Base-by-base conservation (phyloP, 2,797 vertebrate genomes). In the Triplophysa bombifrons region DNA sequence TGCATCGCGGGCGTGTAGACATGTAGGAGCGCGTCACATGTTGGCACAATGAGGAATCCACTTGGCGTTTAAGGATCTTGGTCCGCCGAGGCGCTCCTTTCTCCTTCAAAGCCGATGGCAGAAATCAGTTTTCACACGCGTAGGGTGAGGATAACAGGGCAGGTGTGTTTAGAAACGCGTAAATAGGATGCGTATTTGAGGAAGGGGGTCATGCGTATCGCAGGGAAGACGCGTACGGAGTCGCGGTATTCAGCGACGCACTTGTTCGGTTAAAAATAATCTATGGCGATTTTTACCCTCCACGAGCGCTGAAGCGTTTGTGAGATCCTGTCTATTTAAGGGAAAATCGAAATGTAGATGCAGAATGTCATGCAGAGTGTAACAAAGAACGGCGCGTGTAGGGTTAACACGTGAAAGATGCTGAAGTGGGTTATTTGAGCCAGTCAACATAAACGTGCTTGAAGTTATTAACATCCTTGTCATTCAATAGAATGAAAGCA, bases 1-100 rank as follows among this genome's bases (percentile, higher is more conserved):
- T 34, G 38, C 56, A 25, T 10, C 10, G 9, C 25, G 17, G 2
- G 4, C 44, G 30, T 2, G 51, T 17, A n/a, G 30, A 65, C 10
- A n/a, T 48, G 58, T 30, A 34, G 14, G 17, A 25, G 6, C 44
- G 14, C 73, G 25, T n/a, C 58, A 68, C 56, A 72, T 44, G 51
- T 70, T 20, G n/a, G 19, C 44, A 68, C 72, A 16, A 56, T 61
- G 72, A 69, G 70, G 34, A 53, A 46, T 83, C 58, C 70, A 74
- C 55, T 73, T 78, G 44, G 16, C 82, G 64, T 34, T 72, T 69
- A 76, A 72, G 20, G 78, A 73, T 72, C 66, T 76, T 81, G 80
- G 72, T 61, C 17, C 30, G 76, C 55, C 51, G 84, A 84, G 75
- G 75, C 82, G 56, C 79, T 72, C 79, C 78, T 75, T 83, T 66